Percentiles rank a stretch among this genome's conserved stretches.
These are phyloP conservation scores for Pheosia gnoma DNA, from an alignment of 2,888 invertebrate genomes.

Conservation along the genomic window DNA sequence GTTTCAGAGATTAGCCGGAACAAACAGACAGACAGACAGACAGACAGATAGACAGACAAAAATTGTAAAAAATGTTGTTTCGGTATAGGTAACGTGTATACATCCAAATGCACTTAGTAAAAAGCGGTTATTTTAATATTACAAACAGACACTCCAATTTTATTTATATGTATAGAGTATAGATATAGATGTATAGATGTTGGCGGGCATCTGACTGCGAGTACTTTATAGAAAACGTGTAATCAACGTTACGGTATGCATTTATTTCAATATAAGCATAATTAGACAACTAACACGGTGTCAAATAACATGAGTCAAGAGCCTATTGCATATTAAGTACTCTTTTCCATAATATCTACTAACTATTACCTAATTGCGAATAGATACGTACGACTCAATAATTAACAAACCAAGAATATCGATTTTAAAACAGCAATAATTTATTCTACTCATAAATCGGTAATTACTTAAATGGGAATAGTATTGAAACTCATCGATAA, in stretches of 20 bases:
- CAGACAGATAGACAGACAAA: no score
- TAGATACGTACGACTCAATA: not conserved
- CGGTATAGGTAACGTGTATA: no score
- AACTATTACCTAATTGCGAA: not conserved
- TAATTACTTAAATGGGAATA: not conserved
- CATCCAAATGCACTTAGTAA: no score
- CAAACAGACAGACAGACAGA: no score
- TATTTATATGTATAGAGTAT: no score
- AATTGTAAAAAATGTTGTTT: no score
- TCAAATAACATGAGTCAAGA: not conserved
- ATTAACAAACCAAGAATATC: not conserved
- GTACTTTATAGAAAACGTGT: not conserved
- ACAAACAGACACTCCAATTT: no score
- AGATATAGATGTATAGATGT: no score
- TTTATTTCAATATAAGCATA: not conserved
- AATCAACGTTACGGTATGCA: not conserved
- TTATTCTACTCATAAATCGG: not conserved
- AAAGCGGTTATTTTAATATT: no score
- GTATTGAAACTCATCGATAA: no score
- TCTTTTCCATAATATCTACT: not conserved
- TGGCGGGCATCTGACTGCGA: no score
- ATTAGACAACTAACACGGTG: not conserved
- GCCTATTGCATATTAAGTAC: not conserved
- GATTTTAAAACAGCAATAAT: not conserved
- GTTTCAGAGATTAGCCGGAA: no score